These are phyloP conservation scores for Acronicta psi DNA, from an alignment of 2,888 invertebrate species.

Conservation along the genomic window DNA sequence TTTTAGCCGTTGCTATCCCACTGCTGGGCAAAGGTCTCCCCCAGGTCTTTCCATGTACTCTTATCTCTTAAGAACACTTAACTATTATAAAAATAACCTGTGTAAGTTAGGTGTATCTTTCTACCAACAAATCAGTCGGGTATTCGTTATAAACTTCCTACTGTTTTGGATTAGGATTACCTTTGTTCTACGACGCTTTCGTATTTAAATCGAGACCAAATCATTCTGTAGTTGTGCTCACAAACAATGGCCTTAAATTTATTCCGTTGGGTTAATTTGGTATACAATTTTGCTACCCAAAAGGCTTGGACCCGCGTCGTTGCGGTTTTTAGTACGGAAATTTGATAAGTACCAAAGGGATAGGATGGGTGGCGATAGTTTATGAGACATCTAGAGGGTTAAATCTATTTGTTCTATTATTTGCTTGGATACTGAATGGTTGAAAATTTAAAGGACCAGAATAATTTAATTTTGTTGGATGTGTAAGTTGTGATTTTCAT, in stretches of 20 bases:
- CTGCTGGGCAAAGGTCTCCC: too few species aligned
- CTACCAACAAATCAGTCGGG: constrained; percentile 25
- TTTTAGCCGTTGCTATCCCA: too few species aligned
- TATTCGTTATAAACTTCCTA: constrained; percentile 28
- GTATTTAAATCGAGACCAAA: constrained; percentile 66
- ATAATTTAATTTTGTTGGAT: constrained; percentile 35
- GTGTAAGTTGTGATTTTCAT: constrained; percentile 9
- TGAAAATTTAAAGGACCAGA: constrained; percentile 37
- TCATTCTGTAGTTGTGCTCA: constrained; percentile 62
- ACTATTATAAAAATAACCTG: constrained; percentile 8
- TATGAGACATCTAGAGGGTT: constrained; percentile 45
- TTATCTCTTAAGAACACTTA: background rate
- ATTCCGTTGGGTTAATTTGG: constrained; percentile 72
- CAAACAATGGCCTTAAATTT: constrained; percentile 72
- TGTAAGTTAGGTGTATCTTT: constrained; percentile 21
- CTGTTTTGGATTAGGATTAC: constrained; percentile 44
- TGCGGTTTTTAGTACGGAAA: constrained; percentile 53
- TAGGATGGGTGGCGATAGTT: constrained; percentile 30
- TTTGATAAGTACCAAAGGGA: constrained; percentile 54
- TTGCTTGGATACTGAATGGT: constrained; percentile 42
- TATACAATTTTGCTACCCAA: constrained; percentile 68
- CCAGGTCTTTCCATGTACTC: too few species aligned
- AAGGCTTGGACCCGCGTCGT: constrained; percentile 40
- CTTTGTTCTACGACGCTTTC: constrained; percentile 51
- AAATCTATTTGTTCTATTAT: constrained; percentile 48